Base-by-base conservation (phyloP, 1,140 invertebrate species). In the Musca domestica region DNA sequence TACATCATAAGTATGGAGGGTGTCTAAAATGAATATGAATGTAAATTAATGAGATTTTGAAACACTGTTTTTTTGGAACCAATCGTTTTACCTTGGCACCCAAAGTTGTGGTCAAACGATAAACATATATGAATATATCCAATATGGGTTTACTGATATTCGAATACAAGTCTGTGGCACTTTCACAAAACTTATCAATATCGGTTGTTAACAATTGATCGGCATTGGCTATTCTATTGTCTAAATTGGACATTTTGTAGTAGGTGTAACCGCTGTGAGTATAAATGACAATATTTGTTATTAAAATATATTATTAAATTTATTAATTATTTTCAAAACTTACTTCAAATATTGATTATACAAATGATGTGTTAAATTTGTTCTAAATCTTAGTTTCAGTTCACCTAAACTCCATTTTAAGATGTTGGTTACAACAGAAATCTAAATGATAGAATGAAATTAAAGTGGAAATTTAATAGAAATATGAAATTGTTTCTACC, bases 161-260 rank as follows among this genome's bases (percentile, higher is more conserved):
- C 54, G 95, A 96, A 83, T 99, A 99, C 1, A 99, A 84, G 77
- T 98, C 95, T 10, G 95, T 93, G 66, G 97, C 89, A 70, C 94
- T 93, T 73, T 95, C 92, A 81, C 95, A 98, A 83, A 99, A 98
- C 82, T 96, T 96, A 78, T 99, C 96, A 3, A 99, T 92, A 83
- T 99, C 98, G 14, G 93, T 95, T 6, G 96, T 98, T 48, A 99
- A 83, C 22, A 99, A 84, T 81, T 99, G 97, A 84, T 99, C 98
- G 17, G 95, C 91, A 86, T 99, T 99, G 5, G 94, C 88, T 82
- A 98, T 97, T 76, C 95, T 84, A 74, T 92, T 96, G 81, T 98
- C 96, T 74, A 98, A 85, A 84, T 98, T 98, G 68, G 89, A 92
- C 89, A 99, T 96, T 86, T 97, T 94, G 83, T 99, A 99, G 83